phyloP scores from a whole-genome alignment of 1,140 invertebrate species.

The Camponotus floridanus region DNA sequence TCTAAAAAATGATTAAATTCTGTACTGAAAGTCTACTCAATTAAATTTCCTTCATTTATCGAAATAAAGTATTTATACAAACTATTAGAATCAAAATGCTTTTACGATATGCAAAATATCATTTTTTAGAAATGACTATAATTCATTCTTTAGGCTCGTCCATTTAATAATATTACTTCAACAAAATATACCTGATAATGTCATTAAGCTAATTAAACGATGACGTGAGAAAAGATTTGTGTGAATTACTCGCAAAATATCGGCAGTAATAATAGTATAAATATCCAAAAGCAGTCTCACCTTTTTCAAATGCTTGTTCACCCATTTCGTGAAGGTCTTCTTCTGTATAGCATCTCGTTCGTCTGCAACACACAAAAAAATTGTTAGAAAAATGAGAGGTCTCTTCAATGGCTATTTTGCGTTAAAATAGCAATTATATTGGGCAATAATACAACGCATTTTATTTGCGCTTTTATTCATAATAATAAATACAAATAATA shows the following conservation, averaged over 20 bases:
- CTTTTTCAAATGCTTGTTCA: constrained; percentile 99
- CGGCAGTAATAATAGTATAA: not conserved
- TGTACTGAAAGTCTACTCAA: not conserved
- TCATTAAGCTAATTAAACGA: constrained; percentile 20
- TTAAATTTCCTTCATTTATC: too few species aligned
- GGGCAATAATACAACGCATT: not conserved
- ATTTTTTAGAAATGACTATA: not conserved
- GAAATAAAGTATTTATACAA: not conserved
- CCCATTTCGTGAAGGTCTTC: constrained; percentile 99
- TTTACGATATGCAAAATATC: not conserved
- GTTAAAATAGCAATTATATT: not conserved
- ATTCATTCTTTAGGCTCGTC: not conserved
- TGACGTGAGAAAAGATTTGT: not conserved
- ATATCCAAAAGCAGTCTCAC: constrained; percentile 88
- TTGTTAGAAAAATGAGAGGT: constrained; percentile 26
- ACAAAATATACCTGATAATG: not conserved
- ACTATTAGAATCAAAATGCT: not conserved
- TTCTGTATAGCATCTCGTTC: constrained; percentile 99
- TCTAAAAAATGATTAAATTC: not conserved
- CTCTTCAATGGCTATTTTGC: not conserved
- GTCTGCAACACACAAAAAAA: constrained; percentile 91
- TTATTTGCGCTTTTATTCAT: not conserved
- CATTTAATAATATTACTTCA: not conserved
- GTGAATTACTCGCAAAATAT: not conserved
- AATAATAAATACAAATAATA: constrained; percentile 12